Percentiles rank a stretch among this genome's conserved stretches.
Conservation (phyloP, 2,113 vertebrate genomes). For the Dissostichus mawsoni region DNA sequence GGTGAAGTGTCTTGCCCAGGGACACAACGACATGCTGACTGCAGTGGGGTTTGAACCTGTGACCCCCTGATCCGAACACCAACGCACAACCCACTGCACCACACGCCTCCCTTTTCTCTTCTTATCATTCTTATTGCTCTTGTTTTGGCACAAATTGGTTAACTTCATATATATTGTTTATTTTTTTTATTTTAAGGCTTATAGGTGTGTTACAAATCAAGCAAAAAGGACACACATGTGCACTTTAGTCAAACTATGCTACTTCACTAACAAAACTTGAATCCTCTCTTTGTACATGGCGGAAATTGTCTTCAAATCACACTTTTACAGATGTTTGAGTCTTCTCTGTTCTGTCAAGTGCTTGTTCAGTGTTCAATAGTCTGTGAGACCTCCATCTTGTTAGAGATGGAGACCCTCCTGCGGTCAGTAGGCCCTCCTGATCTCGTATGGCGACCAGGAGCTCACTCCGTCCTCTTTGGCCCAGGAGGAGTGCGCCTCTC, state of each 20-base stretch:
- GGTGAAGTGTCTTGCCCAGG: no score
- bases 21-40: no score
- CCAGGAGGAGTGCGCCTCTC: constrained; percentile 85
- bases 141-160: no score
- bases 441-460: constrained; percentile 89
- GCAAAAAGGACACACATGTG: background rate
- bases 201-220: background rate
- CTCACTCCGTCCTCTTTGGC: constrained; percentile 86
- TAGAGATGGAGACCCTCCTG: background rate
- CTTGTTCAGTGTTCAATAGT: constrained; percentile 22
- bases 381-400: constrained; percentile 10
- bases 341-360: background rate
- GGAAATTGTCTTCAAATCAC: constrained; percentile 5
- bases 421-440: constrained; percentile 87
- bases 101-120: no score
- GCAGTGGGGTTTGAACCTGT: no score
- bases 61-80: no score
- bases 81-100: no score
- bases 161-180: background rate
- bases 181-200: background rate
- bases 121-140: no score
- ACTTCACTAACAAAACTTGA: background rate
- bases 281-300: background rate
- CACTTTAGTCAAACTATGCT: background rate
- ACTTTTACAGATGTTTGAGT: background rate